phyloP scores from a whole-genome alignment of 2,797 vertebrate genomes.

The Sebastes taczanowskii region DNA sequence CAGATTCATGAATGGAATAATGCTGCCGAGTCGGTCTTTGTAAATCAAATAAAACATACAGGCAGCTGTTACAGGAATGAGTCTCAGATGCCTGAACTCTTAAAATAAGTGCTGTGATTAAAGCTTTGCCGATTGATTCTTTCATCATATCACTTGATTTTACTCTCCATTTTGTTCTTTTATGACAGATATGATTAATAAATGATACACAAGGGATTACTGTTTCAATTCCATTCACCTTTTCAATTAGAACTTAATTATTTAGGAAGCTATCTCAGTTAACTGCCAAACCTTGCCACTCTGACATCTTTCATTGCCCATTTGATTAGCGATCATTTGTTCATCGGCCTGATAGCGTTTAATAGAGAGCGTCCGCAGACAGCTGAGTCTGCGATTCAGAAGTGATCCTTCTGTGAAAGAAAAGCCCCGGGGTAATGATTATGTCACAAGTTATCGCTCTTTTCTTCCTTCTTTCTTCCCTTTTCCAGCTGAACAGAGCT shows the following conservation, averaged over 20 bases:
- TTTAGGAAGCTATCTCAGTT: conserved; percentile 47
- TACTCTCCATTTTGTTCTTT: conserved; percentile 8
- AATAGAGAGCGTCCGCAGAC: conserved; percentile 28
- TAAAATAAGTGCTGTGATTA: not conserved
- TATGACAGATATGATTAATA: conserved; percentile 7
- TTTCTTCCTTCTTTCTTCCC: conserved; percentile 25
- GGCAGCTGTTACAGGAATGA: not conserved
- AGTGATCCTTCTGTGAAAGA: conserved; percentile 30
- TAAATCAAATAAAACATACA: conserved; percentile 1
- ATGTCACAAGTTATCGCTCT: conserved; percentile 47
- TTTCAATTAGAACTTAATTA: conserved; percentile 52
- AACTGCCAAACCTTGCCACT: conserved; percentile 23
- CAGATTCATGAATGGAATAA: not conserved
- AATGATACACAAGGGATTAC: conserved; percentile 11
- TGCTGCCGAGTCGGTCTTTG: not conserved
- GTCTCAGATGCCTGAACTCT: not conserved
- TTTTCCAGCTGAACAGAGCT: conserved; percentile 26
- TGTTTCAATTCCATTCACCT: conserved; percentile 6
- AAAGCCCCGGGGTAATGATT: conserved; percentile 40
- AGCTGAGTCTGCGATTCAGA: conserved; percentile 46
- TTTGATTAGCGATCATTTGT: conserved; percentile 59
- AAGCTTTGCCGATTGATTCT: not conserved
- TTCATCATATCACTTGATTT: not conserved
- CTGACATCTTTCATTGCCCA: conserved; percentile 33
- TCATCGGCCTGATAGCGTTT: conserved; percentile 36